Percentiles rank a stretch among this genome's conserved stretches.
Evolutionary conservation across 2,888 invertebrate species (phyloP).

Genomic region (Chorisops tibialis): DNA sequence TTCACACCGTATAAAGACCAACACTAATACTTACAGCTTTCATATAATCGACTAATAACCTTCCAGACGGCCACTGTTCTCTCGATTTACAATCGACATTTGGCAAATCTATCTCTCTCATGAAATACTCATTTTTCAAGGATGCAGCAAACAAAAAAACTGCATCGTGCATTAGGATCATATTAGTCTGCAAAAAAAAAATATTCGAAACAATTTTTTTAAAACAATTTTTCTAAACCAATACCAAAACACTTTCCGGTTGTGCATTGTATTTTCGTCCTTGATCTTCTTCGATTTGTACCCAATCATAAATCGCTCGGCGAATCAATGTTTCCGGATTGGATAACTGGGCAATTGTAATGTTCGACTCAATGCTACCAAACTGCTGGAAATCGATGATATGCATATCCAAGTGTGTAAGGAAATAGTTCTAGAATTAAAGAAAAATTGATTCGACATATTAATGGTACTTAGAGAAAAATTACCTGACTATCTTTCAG

Average conservation of each 20-base stretch:
- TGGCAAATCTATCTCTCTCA: conserved; percentile 23
- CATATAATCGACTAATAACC: conserved; percentile 60
- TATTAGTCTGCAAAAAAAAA: conserved; percentile 53
- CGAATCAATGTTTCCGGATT: conserved; percentile 53
- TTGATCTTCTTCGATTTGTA: conserved; percentile 36
- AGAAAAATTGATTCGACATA: no score
- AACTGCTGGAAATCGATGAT: conserved; percentile 60
- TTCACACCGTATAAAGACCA: background rate
- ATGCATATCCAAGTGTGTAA: conserved; percentile 60
- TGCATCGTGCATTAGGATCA: conserved; percentile 64
- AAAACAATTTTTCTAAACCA: background rate
- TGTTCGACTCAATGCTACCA: conserved; percentile 61
- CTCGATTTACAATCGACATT: conserved; percentile 40
- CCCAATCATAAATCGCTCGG: conserved; percentile 56
- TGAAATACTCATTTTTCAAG: conserved; percentile 45
- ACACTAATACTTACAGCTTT: conserved; percentile 45
- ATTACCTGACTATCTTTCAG: conserved; percentile 42
- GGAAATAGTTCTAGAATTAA: conserved; percentile 47
- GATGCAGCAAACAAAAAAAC: conserved; percentile 60
- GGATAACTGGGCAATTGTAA: conserved; percentile 60
- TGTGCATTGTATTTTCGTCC: conserved; percentile 1
- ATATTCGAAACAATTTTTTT: conserved; percentile 1
- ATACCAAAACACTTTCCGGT: conserved; percentile 16
- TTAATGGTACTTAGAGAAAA: background rate
- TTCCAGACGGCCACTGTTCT: conserved; percentile 55